These are phyloP conservation scores for Lagopus leucura DNA, from an alignment of 2,113 vertebrate species.

Conservation along the genomic window DNA sequence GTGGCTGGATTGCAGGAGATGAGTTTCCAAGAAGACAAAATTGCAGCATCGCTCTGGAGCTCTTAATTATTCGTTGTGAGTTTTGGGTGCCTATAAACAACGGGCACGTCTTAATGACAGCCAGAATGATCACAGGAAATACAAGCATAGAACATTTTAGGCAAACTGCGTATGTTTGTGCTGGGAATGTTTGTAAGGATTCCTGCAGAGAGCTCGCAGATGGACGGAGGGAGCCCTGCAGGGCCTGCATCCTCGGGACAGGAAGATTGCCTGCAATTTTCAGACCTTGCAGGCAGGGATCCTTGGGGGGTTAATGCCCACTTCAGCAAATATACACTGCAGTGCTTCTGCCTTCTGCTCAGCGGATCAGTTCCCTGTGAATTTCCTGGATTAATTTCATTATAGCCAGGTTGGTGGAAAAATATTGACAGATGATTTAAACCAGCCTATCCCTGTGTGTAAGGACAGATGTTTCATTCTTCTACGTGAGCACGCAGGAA, in stretches of 20 bases:
- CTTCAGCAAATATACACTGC: background rate
- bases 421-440: background rate
- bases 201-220: background rate
- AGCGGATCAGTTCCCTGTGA: background rate
- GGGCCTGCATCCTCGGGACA: background rate
- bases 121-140: background rate
- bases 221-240: fast-evolving
- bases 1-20: fast-evolving
- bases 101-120: background rate
- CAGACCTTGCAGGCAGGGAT: background rate
- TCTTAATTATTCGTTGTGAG: background rate
- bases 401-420: background rate
- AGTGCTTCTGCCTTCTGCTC: background rate
- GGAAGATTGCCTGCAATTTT: background rate
- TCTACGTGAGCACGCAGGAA: background rate
- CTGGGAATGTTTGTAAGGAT: fast-evolving
- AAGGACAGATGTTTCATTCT: background rate
- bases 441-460: fast-evolving
- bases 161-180: fast-evolving
- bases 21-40: background rate
- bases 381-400: fast-evolving
- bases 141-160: background rate
- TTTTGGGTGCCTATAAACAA: background rate
- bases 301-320: background rate
- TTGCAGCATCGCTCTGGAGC: background rate